Evolutionary conservation across 92 coral and sea anemone genomes (phyloP).

Genomic region (Porites cylindrica): DNA sequence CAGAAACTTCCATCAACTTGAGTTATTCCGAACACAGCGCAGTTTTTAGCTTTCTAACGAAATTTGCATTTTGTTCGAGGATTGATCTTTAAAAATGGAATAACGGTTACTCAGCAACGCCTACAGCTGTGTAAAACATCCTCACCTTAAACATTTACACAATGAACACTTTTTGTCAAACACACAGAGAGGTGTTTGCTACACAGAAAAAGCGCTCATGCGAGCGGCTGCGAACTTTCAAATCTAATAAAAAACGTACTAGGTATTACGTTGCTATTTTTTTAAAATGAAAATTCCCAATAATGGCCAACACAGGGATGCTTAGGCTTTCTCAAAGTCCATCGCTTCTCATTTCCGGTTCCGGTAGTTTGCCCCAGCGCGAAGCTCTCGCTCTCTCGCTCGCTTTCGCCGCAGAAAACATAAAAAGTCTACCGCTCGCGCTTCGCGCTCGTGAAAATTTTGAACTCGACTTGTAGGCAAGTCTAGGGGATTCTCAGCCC

Average conservation of each 20-base stretch:
- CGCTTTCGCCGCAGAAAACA: too few relatives aligned
- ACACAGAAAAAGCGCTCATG: not conserved
- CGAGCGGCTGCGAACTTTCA: not conserved
- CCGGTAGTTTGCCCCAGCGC: too few relatives aligned
- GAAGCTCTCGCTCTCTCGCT: too few relatives aligned
- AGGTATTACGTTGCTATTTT: not conserved
- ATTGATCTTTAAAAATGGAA: not conserved
- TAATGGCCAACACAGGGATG: too few relatives aligned
- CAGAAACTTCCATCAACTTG: not conserved
- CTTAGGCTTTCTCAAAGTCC: too few relatives aligned
- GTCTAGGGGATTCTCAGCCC: too few relatives aligned
- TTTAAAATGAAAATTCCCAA: not conserved
- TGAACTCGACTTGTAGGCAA: too few relatives aligned
- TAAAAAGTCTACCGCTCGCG: too few relatives aligned
- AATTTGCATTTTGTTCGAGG: constrained; percentile 22
- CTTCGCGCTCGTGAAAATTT: too few relatives aligned
- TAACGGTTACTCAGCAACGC: constrained; percentile 39
- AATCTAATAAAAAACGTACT: not conserved
- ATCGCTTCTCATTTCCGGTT: too few relatives aligned
- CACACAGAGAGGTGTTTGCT: not conserved
- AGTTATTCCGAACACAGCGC: not conserved
- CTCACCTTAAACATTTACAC: constrained; percentile 46
- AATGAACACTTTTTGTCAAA: not conserved
- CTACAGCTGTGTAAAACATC: constrained; percentile 58
- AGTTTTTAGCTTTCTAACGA: not conserved